Evolutionary conservation across 2,797 vertebrate species (phyloP).

Genomic region (Botia kubotai): DNA sequence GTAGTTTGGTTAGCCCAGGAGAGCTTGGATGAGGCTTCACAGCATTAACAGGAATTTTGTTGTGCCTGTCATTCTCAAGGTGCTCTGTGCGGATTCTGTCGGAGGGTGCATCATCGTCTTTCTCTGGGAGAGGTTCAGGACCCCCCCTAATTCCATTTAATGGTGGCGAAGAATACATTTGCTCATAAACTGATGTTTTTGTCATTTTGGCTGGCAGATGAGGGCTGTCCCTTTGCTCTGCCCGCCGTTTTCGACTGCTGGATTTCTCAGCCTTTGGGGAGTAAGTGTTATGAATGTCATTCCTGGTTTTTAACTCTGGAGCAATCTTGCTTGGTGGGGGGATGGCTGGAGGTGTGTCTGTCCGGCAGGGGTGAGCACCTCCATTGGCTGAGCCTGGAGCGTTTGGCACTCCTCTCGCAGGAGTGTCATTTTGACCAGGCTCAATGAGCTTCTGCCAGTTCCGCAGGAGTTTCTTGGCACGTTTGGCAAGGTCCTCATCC

Average conservation of each 20-base stretch:
- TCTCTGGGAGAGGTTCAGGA: constrained; percentile 82
- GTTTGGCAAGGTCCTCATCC: constrained; percentile 97
- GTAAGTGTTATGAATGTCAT: constrained; percentile 91
- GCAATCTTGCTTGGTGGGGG: constrained; percentile 78
- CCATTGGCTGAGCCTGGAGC: constrained; percentile 89
- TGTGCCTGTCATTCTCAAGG: constrained; percentile 90
- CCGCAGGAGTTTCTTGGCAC: constrained; percentile 94
- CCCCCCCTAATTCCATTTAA: constrained; percentile 92
- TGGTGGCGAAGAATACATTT: constrained; percentile 81
- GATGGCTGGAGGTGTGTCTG: constrained; percentile 80
- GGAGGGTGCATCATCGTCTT: constrained; percentile 74
- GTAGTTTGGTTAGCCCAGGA: constrained; percentile 87
- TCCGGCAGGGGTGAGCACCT: constrained; percentile 86
- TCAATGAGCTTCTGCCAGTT: constrained; percentile 98
- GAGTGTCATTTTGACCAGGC: constrained; percentile 82
- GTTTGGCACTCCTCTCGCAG: constrained; percentile 75
- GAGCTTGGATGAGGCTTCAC: constrained; percentile 96
- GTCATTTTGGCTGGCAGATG: constrained; percentile 85
- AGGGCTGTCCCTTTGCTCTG: constrained; percentile 85
- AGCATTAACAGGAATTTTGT: constrained; percentile 92
- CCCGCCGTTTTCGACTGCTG: constrained; percentile 86
- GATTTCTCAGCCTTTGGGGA: constrained; percentile 89
- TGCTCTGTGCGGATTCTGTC: constrained; percentile 84
- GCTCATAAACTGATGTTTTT: constrained; percentile 81
- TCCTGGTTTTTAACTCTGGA: constrained; percentile 88